Evolutionary conservation across 1,140 invertebrate genomes (phyloP).

Genomic region (Riptortus pedestris): DNA sequence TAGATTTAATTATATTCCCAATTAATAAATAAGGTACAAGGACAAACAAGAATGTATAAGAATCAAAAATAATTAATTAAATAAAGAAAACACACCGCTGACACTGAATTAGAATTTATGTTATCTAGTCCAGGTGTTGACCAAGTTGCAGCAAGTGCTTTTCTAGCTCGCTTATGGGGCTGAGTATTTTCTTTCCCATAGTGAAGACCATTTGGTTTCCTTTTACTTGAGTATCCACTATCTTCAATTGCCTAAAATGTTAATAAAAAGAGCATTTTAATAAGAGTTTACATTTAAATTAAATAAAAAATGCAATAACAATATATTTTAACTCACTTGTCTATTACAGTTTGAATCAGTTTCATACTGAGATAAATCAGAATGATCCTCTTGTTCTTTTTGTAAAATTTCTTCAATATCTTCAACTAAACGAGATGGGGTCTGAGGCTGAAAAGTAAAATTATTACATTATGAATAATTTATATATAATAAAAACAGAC

Average conservation of each 20-base stretch:
- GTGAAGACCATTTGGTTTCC: constrained; percentile 20
- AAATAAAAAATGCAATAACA: neutral
- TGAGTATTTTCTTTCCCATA: constrained; percentile 56
- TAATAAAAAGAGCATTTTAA: neutral
- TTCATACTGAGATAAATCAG: constrained; percentile 42
- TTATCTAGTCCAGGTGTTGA: constrained; percentile 40
- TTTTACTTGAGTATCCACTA: constrained; percentile 26
- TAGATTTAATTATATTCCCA: no score
- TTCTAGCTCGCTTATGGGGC: constrained; percentile 55
- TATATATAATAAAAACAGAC: no score
- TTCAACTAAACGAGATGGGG: constrained; percentile 67
- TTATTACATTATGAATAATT: no score
- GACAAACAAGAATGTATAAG: neutral
- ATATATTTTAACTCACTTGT: constrained; percentile 30
- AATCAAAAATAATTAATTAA: neutral
- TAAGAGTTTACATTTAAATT: neutral
- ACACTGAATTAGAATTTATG: no score
- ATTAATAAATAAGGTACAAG: no score
- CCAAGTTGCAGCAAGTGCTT: constrained; percentile 65
- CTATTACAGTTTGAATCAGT: constrained; percentile 37
- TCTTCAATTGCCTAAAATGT: neutral
- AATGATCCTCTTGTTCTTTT: constrained; percentile 50
- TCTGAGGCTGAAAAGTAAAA: constrained; percentile 56
- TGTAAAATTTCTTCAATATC: constrained; percentile 82
- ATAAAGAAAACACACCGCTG: neutral